Base-by-base conservation (phyloP, 1,140 invertebrate species). In the Drosophila melanica region DNA sequence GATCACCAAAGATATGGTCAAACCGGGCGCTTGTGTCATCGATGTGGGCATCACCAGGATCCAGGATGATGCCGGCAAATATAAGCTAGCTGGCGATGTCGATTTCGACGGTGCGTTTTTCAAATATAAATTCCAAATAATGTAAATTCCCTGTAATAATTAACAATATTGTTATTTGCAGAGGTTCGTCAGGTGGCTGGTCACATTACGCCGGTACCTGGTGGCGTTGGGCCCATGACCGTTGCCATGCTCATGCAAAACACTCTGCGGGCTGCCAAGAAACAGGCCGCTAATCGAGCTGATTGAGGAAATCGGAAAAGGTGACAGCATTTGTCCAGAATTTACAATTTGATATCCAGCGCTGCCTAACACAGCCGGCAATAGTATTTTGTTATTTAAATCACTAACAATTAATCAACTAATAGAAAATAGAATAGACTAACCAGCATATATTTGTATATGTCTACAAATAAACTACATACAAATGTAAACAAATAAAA, bases 221-320 rank as follows among this genome's bases (percentile, higher is more conserved):
- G 97, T 11, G 97, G 97, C 11, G 97, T 98, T 20, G 97, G 97
- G 0, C 97, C 97, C 1, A 96, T 98, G 95, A 98, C 97, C 5
- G 96, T 98, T 0, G 95, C 96, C 1, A 97, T 97, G 96, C 92
- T 98, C 8, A 97, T 98, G 95, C 94, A 94, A 62, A 98, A 98
- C 84, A 97, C 97, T 0, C 93, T 97, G 18, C 92, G 94, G 75
- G 96, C 96, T 1, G 95, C 96, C 4, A 93, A 93, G 82, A 92
- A 90, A 5, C 76, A 92, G 47, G 69, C 41, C 6, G 60, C 4
- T 12, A 41, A 16, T 1, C 47, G 42, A 42, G 12, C n/a, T 12
- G 10, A 53, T 7, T 53, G 7, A 10, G 33, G 10, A 35, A 35
- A 11, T 7, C 6, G 12, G n/a, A 8, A 11, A 3, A 9, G 12